Percentiles rank a stretch among this genome's conserved stretches.
Evolutionary conservation across 2,888 invertebrate species (phyloP).

Genomic region (Drosophila histrio): DNA sequence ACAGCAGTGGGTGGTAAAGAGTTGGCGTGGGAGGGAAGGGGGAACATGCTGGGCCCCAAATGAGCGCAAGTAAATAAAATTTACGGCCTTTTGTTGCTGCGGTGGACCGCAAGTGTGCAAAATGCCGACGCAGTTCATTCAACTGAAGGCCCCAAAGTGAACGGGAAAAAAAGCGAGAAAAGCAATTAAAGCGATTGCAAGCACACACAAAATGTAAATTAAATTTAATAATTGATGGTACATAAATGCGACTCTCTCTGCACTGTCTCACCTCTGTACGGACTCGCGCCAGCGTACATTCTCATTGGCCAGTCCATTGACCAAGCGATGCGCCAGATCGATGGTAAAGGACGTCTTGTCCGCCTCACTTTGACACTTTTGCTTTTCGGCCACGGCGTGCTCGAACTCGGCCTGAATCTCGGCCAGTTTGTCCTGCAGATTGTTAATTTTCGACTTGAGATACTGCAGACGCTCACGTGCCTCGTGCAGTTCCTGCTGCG

Average conservation of each 20-base stretch:
- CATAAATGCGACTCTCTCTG: conserved; percentile 55
- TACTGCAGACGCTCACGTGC: conserved; percentile 92
- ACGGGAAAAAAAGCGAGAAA: conserved; percentile 30
- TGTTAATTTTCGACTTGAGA: conserved; percentile 89
- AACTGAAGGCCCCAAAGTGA: conserved; percentile 24
- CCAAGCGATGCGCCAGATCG: conserved; percentile 95
- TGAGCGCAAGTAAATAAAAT: conserved; percentile 74
- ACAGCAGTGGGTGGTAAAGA: neutral
- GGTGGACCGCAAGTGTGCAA: conserved; percentile 61
- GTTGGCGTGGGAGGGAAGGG: neutral
- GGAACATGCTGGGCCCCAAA: conserved; percentile 47
- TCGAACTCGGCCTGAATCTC: conserved; percentile 93
- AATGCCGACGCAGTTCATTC: conserved; percentile 50
- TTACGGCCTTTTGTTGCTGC: conserved; percentile 73
- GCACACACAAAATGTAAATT: conserved; percentile 72
- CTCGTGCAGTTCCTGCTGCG: conserved; percentile 92
- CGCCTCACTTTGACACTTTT: conserved; percentile 96
- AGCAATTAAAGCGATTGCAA: conserved; percentile 73
- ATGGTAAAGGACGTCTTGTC: conserved; percentile 95
- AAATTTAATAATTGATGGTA: conserved; percentile 77
- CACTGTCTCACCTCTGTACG: conserved; percentile 78
- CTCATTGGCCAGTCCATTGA: conserved; percentile 96
- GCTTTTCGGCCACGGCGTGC: conserved; percentile 92
- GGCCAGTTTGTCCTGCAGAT: conserved; percentile 89
- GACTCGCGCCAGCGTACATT: conserved; percentile 86